These are phyloP conservation scores for Tenthredo distinguenda DNA, from an alignment of 2,888 invertebrate species.

Conservation along the genomic window DNA sequence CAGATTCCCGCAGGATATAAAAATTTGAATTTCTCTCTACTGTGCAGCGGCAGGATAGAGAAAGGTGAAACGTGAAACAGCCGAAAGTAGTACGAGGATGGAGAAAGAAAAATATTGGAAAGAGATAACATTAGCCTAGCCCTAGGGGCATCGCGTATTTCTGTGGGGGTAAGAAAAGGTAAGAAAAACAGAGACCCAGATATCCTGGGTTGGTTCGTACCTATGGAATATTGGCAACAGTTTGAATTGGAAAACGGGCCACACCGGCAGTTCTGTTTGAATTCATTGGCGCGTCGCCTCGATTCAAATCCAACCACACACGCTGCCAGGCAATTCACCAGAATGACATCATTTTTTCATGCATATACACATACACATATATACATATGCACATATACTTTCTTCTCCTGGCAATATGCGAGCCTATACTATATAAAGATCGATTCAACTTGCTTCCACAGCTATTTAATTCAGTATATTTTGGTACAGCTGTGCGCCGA, in stretches of 20 bases:
- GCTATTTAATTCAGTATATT: conserved; percentile 24
- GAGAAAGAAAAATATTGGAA: conserved; percentile 47
- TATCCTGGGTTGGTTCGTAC: not conserved
- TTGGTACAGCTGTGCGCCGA: not conserved
- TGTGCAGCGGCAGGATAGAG: not conserved
- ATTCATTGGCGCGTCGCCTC: conserved; percentile 47
- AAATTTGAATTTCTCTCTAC: conserved; percentile 39
- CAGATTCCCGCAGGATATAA: conserved; percentile 28
- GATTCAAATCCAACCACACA: conserved; percentile 37
- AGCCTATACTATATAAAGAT: conserved; percentile 5
- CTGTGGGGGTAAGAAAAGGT: conserved; percentile 13
- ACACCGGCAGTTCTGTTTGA: conserved; percentile 36
- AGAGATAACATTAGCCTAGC: conserved; percentile 50
- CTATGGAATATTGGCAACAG: conserved; percentile 44
- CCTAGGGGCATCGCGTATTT: conserved; percentile 3
- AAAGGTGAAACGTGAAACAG: conserved; percentile 18
- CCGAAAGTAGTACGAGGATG: conserved; percentile 25
- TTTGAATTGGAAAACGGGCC: conserved; percentile 42
- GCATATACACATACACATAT: not conserved
- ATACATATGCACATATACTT: not conserved
- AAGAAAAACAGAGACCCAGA: conserved; percentile 33
- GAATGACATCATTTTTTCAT: conserved; percentile 39
- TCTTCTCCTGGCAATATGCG: not conserved
- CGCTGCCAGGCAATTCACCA: not conserved
- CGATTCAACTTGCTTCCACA: conserved; percentile 21